Evolutionary conservation across 2,888 invertebrate genomes (phyloP).

Genomic region (Lycia hirtaria): DNA sequence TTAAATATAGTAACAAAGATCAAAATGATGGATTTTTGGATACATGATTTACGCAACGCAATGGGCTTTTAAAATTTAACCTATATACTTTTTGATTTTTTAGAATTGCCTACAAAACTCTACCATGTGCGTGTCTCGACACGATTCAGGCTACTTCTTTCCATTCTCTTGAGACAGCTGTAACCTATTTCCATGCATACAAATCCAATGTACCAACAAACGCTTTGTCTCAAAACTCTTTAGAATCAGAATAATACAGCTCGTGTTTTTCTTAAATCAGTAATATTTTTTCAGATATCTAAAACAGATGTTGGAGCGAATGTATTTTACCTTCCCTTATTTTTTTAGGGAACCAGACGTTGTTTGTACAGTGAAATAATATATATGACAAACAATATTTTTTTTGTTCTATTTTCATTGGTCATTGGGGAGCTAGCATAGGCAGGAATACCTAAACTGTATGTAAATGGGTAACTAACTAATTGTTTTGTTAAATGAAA

Average conservation of each 20-base stretch:
- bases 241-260: background rate
- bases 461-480: background rate
- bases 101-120: too few species aligned
- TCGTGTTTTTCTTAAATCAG: background rate
- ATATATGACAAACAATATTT: background rate
- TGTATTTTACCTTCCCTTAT: conserved; percentile 3
- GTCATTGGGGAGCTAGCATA: background rate
- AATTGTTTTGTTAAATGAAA: background rate
- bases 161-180: background rate
- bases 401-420: conserved; percentile 1
- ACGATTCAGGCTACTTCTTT: too few species aligned
- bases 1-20: too few species aligned
- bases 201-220: background rate
- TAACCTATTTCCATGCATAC: background rate
- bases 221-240: background rate
- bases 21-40: too few species aligned
- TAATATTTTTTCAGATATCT: background rate
- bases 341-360: conserved; percentile 1
- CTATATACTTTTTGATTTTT: too few species aligned
- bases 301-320: background rate
- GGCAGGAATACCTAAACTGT: background rate
- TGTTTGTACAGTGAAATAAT: background rate
- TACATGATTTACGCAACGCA: too few species aligned
- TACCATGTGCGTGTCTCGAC: too few species aligned
- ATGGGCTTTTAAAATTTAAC: too few species aligned